Evolutionary conservation across 1,140 invertebrate genomes (phyloP).

Genomic region (Pomacea maculata): DNA sequence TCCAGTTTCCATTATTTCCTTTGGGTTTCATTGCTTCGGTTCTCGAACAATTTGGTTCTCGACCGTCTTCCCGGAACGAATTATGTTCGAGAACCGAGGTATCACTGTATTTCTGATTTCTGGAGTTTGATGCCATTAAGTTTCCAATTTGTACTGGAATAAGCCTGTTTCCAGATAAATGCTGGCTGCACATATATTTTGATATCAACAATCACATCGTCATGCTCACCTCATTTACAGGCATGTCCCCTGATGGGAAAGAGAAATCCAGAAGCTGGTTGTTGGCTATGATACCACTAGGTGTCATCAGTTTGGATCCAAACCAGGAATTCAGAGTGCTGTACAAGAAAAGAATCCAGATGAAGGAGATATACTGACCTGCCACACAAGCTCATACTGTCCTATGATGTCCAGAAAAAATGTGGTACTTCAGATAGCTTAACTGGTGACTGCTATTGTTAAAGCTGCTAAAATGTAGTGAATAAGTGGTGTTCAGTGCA

Average conservation of each 20-base stretch:
- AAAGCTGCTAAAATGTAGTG: no score
- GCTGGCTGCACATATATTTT: neutral
- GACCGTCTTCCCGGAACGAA: no score
- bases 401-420: no score
- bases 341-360: slow-evolving; percentile 16
- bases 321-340: slow-evolving; percentile 69
- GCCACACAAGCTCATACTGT: neutral
- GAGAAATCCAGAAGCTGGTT: slow-evolving; percentile 95
- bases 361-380: no score
- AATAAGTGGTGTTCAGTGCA: no score
- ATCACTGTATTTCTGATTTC: neutral
- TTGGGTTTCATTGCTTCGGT: no score
- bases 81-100: no score
- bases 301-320: slow-evolving; percentile 68
- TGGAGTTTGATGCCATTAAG: neutral
- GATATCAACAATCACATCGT: neutral
- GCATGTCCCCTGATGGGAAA: slow-evolving; percentile 18
- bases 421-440: no score
- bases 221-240: slow-evolving; percentile 20
- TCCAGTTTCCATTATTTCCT: no score
- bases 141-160: neutral
- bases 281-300: slow-evolving; percentile 91
- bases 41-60: no score
- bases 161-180: neutral
- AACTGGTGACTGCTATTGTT: no score